phyloP scores from a whole-genome alignment of 2,113 vertebrate species.

The Pteronura brasiliensis region DNA sequence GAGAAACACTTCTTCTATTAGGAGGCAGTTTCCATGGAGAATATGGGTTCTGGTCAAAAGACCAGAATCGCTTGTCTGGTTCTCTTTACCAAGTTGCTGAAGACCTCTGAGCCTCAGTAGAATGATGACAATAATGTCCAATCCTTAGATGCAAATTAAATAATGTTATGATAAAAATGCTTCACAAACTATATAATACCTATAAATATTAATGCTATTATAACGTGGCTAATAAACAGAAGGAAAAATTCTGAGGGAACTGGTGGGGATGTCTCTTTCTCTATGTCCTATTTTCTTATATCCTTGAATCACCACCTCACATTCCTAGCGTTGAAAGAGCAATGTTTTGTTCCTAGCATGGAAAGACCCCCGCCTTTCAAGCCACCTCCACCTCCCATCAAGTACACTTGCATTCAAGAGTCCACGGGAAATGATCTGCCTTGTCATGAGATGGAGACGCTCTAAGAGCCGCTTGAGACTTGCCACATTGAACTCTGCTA shows the following conservation, averaged over 20 bases:
- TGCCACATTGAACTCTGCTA: neutral
- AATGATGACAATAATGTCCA: neutral
- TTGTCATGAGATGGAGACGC: constrained; percentile 76
- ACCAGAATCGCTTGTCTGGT: neutral
- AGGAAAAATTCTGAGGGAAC: neutral
- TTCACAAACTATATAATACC: neutral
- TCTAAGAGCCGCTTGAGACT: constrained; percentile 18
- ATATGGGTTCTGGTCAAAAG: neutral
- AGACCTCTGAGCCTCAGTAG: neutral
- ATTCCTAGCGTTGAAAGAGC: constrained; percentile 12
- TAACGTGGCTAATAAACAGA: neutral
- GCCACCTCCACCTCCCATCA: constrained; percentile 77
- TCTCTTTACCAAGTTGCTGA: neutral
- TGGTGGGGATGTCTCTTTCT: neutral
- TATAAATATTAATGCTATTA: neutral
- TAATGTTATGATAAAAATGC: neutral
- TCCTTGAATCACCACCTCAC: neutral
- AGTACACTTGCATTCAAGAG: constrained; percentile 77
- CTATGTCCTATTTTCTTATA: neutral
- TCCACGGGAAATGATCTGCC: constrained; percentile 49
- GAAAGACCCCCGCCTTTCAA: constrained; percentile 83
- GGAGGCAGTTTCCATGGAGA: constrained; percentile 4
- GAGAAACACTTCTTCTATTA: neutral
- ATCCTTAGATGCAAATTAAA: neutral
- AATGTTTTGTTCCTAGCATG: constrained; percentile 71